Evolutionary conservation across 2,113 vertebrate genomes (phyloP).

Genomic region (Albula glossodonta): DNA sequence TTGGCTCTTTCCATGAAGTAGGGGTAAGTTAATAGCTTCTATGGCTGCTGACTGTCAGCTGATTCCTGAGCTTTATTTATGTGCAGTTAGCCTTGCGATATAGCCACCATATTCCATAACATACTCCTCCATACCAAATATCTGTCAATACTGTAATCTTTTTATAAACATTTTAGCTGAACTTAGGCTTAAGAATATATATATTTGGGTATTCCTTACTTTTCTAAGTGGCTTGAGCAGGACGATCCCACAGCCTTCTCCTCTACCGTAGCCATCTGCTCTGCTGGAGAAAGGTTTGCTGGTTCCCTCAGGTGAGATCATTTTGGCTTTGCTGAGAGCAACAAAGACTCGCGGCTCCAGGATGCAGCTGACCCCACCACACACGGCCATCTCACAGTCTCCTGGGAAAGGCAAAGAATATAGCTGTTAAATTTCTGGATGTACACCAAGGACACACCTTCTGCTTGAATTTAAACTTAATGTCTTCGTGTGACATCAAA

Average conservation of each 20-base stretch:
- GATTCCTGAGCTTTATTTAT: too few species aligned
- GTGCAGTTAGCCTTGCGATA: too few species aligned
- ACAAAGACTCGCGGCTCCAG: conserved; percentile 76
- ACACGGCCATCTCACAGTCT: conserved; percentile 83
- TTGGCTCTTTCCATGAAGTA: too few species aligned
- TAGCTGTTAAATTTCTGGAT: not conserved
- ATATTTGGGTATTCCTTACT: not conserved
- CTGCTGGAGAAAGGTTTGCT: conserved; percentile 79
- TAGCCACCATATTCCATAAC: too few species aligned
- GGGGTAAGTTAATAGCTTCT: too few species aligned
- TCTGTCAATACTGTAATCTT: too few species aligned
- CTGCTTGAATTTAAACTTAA: not conserved
- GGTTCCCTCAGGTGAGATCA: conserved; percentile 79
- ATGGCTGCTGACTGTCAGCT: too few species aligned
- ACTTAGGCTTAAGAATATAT: too few species aligned
- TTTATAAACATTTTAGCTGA: too few species aligned
- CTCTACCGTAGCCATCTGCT: conserved; percentile 82
- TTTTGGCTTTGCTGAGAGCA: conserved; percentile 80
- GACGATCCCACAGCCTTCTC: conserved; percentile 82
- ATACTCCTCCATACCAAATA: too few species aligned
- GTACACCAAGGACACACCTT: not conserved
- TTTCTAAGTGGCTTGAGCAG: conserved; percentile 70
- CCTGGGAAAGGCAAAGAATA: conserved; percentile 60
- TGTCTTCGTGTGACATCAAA: too few species aligned
- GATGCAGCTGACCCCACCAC: conserved; percentile 82